Conservation (phyloP, 2,113 vertebrate genomes). For the Catagonus wagneri region DNA sequence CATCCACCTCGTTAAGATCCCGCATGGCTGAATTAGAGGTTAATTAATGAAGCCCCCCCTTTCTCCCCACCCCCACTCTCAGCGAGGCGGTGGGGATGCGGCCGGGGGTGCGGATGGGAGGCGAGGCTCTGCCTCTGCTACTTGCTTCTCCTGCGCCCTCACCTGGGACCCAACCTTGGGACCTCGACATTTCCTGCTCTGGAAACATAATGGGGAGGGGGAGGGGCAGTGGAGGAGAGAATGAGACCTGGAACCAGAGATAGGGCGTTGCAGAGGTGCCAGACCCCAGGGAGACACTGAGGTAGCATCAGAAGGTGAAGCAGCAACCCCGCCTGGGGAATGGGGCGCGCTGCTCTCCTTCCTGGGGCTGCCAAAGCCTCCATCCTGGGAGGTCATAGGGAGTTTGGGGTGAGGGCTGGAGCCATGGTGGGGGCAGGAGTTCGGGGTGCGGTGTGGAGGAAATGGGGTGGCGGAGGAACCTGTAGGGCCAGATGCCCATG, state of each 20-base stretch:
- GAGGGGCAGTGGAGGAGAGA: neutral
- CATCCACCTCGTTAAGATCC: neutral
- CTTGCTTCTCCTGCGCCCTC: neutral
- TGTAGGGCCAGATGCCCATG: slow-evolving; percentile 31
- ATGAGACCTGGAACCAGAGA: neutral
- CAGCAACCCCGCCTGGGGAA: neutral
- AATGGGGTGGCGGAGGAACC: slow-evolving; percentile 42
- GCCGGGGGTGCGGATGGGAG: too few relatives aligned
- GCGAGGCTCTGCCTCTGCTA: neutral
- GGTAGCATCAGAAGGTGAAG: neutral
- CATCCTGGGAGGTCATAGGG: neutral
- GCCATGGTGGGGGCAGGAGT: neutral
- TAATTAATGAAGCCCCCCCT: neutral
- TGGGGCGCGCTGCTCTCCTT: neutral
- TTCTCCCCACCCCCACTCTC: rapidly evolving
- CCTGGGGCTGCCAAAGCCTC: neutral
- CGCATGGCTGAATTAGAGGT: neutral
- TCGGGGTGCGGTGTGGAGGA: neutral
- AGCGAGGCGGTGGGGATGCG: neutral
- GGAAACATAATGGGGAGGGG: neutral
- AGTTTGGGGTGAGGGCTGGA: neutral
- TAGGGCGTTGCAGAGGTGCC: neutral
- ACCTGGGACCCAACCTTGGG: neutral
- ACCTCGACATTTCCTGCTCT: neutral
- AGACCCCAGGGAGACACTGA: neutral